Evolutionary conservation across 1,140 invertebrate species (phyloP), one percentile per base, ranked within the genome.

Genomic region (Eumaeus atala): DNA sequence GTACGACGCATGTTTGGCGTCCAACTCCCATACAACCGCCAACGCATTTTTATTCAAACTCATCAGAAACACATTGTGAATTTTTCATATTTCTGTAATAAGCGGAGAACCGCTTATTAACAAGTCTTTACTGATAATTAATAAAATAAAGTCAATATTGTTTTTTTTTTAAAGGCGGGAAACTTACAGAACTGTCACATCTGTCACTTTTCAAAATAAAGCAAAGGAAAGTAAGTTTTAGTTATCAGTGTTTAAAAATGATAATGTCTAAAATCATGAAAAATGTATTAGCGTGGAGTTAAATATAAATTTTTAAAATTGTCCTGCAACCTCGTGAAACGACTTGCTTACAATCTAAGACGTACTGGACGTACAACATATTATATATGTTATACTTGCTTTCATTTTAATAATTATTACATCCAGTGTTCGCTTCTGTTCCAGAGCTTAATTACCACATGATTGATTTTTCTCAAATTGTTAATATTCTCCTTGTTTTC

Each of bases 1-100:
- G 9, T 44, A 16, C 40, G 40, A 17, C 9, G 40, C 40, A 44
- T 44, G 14, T 44, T 40, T 16, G 40, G 40, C 40, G 40, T 44
- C 40, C 6, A 28, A 28, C 21, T 28, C 21, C 6, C 21, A 28
- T 16, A 16, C 9, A 44, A 14, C 40, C 40, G 40, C 40, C 12
- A 44, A 44, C 40, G 16, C 40, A 44, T 44, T 44, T 44, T 44
- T 44, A 44, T 16, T 12, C 8, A 16, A 44, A 16, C 12, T 16
- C 6, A 14, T 9, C 2, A 44, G 17, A 8, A 16, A 16, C 9
- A 16, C 34, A 35, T 35, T 9, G 9, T 3, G 9, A 1, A 10
- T 37, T 37, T 9, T 37, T 10, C 35, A 9, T 4, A 4, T 37
- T 37, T 37, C 1, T n/a, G 9, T 37, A 37, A 37, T 9, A 4